Evolutionary conservation across 2,797 vertebrate genomes (phyloP), one percentile per base, ranked within the genome.

Genomic region (Acrossocheilus wenchowensis): DNA sequence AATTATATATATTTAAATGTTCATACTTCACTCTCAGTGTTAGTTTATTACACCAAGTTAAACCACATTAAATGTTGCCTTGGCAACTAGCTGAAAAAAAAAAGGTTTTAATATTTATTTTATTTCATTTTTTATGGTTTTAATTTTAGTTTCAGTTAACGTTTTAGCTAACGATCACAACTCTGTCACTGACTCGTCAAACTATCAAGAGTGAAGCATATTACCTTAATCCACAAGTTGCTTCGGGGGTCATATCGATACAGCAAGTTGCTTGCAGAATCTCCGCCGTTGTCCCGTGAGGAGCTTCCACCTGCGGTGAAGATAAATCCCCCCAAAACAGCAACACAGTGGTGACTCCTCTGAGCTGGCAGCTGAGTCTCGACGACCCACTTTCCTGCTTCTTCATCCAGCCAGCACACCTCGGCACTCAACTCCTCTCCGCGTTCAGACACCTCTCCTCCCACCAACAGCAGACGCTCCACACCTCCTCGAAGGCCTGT

Each of bases 201-300:
- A 66, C 17, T 34, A 7, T 54, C 15, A 43, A 3, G 4, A 10
- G 17, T 6, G 4, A 43, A 74, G 36, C 26, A 4, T 94, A n/a
- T 78, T 95, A 99, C 98, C 97, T 95, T 96, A 92, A 96, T 96
- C 98, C 98, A 99, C 89, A 96, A 96, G 93, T 96, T 97, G 95
- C 96, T 96, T 69, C 98, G 96, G 82, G 98, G 98, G 92, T 99
- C 97, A 87, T 98, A 99, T 94, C 98, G 95, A 95, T 98, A 97
- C 89, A 99, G 96, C 87, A 98, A 94, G 93, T 96, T 97, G 52
- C 97, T 98, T 3, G 98, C 97, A 0, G 97, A 96, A 9, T 97
- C 97, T 88, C 96, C 97, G 14, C 97, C 97, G 11, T 97, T 97
- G 95, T 98, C 97, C 52, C 96, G 93, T 3, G 97, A 98, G n/a